Base-by-base conservation (phyloP, 2,888 invertebrate species). In the Apodemia duryi region DNA sequence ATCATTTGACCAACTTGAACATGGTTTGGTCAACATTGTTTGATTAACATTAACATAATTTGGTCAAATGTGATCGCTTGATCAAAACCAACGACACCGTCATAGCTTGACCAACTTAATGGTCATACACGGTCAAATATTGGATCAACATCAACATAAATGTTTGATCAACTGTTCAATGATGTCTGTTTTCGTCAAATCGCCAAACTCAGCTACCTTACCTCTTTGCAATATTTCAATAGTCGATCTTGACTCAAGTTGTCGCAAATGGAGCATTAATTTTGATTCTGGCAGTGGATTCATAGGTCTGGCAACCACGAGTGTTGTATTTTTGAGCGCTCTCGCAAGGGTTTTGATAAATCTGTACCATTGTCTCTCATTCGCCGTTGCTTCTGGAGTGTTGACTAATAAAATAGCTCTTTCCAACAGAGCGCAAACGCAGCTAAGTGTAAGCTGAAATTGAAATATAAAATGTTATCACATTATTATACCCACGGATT, bases 291-390 rank as follows among this genome's bases (percentile, higher is more conserved):
- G 69, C 6, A 91, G 65, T 0, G 84, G 83, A 1, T 79, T 72
- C 0, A 79, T 41, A 0, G 91, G 90, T 11, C 77, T 81, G 0
- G 88, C 86, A 0, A 90, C 84, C 2, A 71, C 77, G 0, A 88
- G 65, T 0, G 73, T 77, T 0, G 88, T 85, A 69, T 81, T 83
- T 21, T 88, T 88, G 1, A 92, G 74, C 0, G 92, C 87, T 43
- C 93, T 80, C 0, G 93, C 90, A 63, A 93, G 79, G 0, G 88
- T 89, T 67, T 88, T 85, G 6, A 94, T 84, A 81, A 94, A 94
- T 69, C 90, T 90, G 10, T 84, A 90, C 93, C 94, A 94, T 65
- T 91, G 91, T 0, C 90, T 76, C 67, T 91, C 91, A 78, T 84
- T 87, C 1, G 88, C 80, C 0, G 88, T 88, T 21, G 90, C 86